A percentile compares a stretch with the other conserved stretches of the same genome.
Conservation (phyloP, 2,888 invertebrate species). For the Taphrorychus bicolor region DNA sequence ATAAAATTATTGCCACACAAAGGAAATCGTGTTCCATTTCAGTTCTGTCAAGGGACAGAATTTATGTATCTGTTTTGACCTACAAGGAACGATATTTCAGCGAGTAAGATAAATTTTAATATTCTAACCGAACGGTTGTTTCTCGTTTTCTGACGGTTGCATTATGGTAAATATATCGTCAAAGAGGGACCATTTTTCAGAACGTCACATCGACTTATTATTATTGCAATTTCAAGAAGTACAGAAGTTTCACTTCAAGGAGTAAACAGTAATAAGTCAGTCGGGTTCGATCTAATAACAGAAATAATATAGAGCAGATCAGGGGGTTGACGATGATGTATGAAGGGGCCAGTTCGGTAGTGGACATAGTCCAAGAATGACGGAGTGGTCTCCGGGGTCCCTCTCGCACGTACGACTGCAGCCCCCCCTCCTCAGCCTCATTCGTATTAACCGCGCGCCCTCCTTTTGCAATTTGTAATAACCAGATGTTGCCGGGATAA, state of each 20-base stretch:
- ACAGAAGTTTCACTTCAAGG: too few species aligned
- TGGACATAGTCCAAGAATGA: slow-evolving; percentile 55
- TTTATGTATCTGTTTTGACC: neutral
- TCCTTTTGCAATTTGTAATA: slow-evolving; percentile 39
- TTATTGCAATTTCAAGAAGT: too few species aligned
- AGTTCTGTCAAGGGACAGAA: neutral
- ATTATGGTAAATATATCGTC: too few species aligned
- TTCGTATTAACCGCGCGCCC: slow-evolving; percentile 31
- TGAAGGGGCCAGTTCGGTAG: slow-evolving; percentile 53
- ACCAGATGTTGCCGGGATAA: slow-evolving; percentile 35
- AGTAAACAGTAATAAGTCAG: too few species aligned
- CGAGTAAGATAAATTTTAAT: too few species aligned
- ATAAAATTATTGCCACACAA: neutral
- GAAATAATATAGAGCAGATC: neutral
- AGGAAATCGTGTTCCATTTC: neutral
- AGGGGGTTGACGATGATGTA: slow-evolving; percentile 50
- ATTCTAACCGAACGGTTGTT: too few species aligned
- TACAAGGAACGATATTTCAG: neutral
- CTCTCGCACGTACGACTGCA: slow-evolving; percentile 50
- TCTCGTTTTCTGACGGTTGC: too few species aligned
- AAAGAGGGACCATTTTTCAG: too few species aligned
- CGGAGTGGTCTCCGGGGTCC: slow-evolving; percentile 52
- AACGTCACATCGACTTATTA: too few species aligned
- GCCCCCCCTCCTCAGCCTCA: slow-evolving; percentile 40
- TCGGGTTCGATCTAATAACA: too few species aligned